Conservation (phyloP, 2,797 vertebrate genomes). For the Monodelphis domestica region DNA sequence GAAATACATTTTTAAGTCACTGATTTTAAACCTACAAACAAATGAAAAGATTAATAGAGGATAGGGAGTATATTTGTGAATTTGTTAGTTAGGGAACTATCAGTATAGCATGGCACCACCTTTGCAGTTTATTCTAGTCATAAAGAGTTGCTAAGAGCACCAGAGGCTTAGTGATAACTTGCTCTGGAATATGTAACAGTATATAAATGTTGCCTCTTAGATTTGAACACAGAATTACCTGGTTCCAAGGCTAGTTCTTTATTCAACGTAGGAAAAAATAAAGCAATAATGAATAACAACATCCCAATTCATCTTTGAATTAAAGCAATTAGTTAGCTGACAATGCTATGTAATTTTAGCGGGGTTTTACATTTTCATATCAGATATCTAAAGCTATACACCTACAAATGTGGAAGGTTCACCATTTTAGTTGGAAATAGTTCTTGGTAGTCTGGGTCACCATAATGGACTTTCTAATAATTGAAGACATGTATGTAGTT, state of each 20-base stretch:
- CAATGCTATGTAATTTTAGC: neutral
- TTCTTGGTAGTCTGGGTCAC: constrained; percentile 15
- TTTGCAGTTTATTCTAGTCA: neutral
- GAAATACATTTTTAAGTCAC: neutral
- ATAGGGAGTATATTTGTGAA: no score
- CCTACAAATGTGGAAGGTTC: neutral
- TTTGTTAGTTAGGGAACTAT: neutral
- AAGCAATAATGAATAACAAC: constrained; percentile 25
- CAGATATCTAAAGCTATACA: neutral
- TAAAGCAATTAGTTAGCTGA: neutral
- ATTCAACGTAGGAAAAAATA: neutral
- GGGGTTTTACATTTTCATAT: constrained; percentile 10
- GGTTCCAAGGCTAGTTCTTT: neutral
- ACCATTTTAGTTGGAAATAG: constrained; percentile 33
- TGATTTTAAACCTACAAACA: neutral
- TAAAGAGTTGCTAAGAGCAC: neutral
- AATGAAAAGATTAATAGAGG: neutral
- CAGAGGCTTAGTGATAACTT: neutral
- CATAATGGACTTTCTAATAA: constrained; percentile 57
- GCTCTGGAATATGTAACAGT: neutral
- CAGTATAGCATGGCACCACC: neutral
- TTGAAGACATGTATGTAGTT: constrained; percentile 16
- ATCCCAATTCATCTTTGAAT: neutral
- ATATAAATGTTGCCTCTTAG: neutral
- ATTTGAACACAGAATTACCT: neutral